Percentiles rank a stretch among this genome's conserved stretches.
Evolutionary conservation across 1,140 invertebrate species (phyloP).

Genomic region (Dysdera silvatica): DNA sequence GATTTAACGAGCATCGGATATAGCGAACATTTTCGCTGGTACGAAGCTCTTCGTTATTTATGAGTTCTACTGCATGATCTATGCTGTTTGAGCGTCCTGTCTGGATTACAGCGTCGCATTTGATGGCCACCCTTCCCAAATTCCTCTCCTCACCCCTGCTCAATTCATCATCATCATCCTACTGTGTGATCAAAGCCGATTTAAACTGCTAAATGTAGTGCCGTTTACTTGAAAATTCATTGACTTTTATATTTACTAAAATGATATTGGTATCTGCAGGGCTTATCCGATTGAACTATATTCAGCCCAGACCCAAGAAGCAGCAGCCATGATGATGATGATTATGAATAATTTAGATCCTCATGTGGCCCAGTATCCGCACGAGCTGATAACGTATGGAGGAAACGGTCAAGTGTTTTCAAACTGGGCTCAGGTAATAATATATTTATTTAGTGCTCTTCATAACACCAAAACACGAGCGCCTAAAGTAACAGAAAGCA

Average conservation of each 20-base stretch:
- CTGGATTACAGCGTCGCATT: too few relatives aligned
- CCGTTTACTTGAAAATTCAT: not conserved
- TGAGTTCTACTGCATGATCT: too few relatives aligned
- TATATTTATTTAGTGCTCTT: not conserved
- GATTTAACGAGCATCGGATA: too few relatives aligned
- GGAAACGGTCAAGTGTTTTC: constrained; percentile 63
- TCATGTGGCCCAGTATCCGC: constrained; percentile 50
- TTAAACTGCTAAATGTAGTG: not conserved
- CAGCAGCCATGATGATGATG: constrained; percentile 59
- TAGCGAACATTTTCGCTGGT: too few relatives aligned
- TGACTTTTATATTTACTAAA: not conserved
- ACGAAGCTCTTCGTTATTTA: too few relatives aligned
- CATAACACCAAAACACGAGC: too few relatives aligned
- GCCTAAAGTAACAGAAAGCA: too few relatives aligned
- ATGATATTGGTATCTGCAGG: constrained; percentile 36
- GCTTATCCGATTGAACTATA: constrained; percentile 56
- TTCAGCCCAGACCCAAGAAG: constrained; percentile 48
- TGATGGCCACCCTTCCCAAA: not conserved
- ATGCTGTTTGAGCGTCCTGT: too few relatives aligned
- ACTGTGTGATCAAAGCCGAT: not conserved
- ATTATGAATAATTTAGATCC: constrained; percentile 60
- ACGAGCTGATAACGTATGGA: constrained; percentile 56
- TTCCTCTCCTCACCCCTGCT: not conserved
- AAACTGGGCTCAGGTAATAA: constrained; percentile 58
- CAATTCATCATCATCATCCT: not conserved